Base-by-base conservation (phyloP, 2,797 vertebrate genomes). In the Molothrus ater region DNA sequence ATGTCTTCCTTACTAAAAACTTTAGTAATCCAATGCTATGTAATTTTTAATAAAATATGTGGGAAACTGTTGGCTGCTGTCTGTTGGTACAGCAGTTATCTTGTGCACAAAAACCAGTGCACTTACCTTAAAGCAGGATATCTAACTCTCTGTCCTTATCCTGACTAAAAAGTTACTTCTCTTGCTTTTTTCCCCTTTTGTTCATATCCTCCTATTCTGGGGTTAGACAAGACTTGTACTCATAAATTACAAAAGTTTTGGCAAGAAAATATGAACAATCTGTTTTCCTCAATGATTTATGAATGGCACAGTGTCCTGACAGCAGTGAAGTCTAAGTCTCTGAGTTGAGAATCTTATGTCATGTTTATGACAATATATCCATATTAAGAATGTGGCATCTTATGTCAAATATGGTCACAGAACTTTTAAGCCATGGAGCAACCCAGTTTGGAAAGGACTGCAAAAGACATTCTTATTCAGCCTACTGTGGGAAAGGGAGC, bases 111-210 rank as follows among this genome's bases (percentile, higher is more conserved):
- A 65, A 80, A 82, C 0, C 2, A 15, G 7, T 28, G 9, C 25
- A 28, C 59, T 43, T 51, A 15, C 17, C 19, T 69, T 80, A 28
- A 74, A 88, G 47, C 1, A 17, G 7, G 53, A 45, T 12, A 9
- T 2, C 1, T 57, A 25, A 31, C 54, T 69, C 64, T 14, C 9
- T 3, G 3, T 32, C 13, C 2, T 57, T 72, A 11, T 36, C 86
- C 8, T 48, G 26, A n/a, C 8, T 38, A 20, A 81, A 59, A 59
- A 68, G 51, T 3, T 2, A 3, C 7, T 75, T 43, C 4, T 7
- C 1, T 50, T 13, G 0, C 2, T 28, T 74, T 17, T 17, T 10
- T 2, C 1, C 3, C 4, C 3, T 40, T 68, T 25, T 47, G 2
- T 68, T 88, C 2, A 3, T 65, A 36, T 32, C 3, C 9, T 50